A percentile compares a stretch with the other conserved stretches of the same genome.
These are phyloP conservation scores for Menidia beryllina DNA, from an alignment of 2,113 vertebrate genomes.

Conservation along the genomic window DNA sequence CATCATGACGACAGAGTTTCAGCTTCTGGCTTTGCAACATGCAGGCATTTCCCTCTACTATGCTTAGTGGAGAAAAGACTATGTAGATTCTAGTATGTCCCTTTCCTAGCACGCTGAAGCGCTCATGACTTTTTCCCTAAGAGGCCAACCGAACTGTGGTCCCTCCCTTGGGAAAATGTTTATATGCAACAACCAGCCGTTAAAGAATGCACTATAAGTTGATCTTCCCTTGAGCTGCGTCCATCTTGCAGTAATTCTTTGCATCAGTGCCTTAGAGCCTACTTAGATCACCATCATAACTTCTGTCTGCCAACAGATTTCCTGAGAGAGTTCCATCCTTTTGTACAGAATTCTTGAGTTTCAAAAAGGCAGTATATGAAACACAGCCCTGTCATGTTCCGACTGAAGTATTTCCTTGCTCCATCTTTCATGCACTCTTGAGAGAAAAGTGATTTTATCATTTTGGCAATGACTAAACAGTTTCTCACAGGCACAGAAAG, in stretches of 20 bases:
- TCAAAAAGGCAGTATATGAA: constrained; percentile 17
- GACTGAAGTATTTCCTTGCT: constrained; percentile 52
- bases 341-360: not conserved
- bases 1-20: not conserved
- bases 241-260: constrained; percentile 43
- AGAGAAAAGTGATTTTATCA: too few species aligned
- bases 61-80: not conserved
- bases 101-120: not conserved
- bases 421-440: constrained; percentile 3
- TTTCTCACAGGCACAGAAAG: not conserved
- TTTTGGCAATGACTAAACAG: too few species aligned
- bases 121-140: not conserved
- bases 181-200: constrained; percentile 31
- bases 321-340: constrained; percentile 46
- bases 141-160: constrained; percentile 12
- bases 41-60: not conserved
- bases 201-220: constrained; percentile 47
- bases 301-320: constrained; percentile 38
- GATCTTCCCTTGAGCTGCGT: constrained; percentile 55
- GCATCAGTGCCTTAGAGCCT: constrained; percentile 54
- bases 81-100: not conserved
- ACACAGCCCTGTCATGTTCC: constrained; percentile 4
- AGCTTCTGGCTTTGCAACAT: not conserved
- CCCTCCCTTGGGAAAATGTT: constrained; percentile 24
- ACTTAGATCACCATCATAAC: constrained; percentile 44